Conservation (phyloP, 2,888 invertebrate species). For the Eupithecia subumbrata region DNA sequence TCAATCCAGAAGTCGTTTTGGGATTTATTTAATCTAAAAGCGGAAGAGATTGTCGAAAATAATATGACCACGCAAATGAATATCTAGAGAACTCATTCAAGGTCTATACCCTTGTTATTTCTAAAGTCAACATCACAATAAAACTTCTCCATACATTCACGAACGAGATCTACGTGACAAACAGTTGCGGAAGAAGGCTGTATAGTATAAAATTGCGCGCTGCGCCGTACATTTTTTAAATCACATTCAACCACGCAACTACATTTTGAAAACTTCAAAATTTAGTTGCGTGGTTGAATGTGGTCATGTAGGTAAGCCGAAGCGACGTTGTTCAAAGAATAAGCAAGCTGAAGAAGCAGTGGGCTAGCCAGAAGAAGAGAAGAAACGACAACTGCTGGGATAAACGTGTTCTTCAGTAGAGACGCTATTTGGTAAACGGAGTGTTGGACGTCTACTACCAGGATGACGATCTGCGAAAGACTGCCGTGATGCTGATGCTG, state of each 20-base stretch:
- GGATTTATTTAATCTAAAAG: neutral
- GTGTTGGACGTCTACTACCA: too few species aligned
- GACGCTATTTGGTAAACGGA: too few species aligned
- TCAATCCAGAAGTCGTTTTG: neutral
- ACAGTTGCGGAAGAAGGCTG: neutral
- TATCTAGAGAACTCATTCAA: neutral
- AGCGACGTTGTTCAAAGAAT: too few species aligned
- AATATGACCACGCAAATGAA: neutral
- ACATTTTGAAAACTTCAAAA: too few species aligned
- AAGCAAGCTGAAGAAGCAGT: too few species aligned
- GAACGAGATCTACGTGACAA: slow-evolving; percentile 54
- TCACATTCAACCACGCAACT: neutral
- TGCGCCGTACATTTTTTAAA: neutral
- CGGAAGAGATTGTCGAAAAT: neutral
- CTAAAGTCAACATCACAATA: slow-evolving; percentile 29
- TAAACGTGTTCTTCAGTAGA: too few species aligned
- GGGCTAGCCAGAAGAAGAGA: too few species aligned
- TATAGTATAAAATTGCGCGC: neutral
- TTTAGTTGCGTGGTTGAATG: too few species aligned
- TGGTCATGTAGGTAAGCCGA: too few species aligned
- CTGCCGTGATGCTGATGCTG: too few species aligned
- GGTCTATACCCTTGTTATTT: slow-evolving; percentile 18
- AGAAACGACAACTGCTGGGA: too few species aligned
- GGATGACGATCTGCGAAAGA: too few species aligned
- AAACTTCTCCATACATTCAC: slow-evolving; percentile 34